Percentiles rank a stretch among this genome's conserved stretches.
Evolutionary conservation across 2,888 invertebrate genomes (phyloP).

Genomic region (Galerucella calmariensis): DNA sequence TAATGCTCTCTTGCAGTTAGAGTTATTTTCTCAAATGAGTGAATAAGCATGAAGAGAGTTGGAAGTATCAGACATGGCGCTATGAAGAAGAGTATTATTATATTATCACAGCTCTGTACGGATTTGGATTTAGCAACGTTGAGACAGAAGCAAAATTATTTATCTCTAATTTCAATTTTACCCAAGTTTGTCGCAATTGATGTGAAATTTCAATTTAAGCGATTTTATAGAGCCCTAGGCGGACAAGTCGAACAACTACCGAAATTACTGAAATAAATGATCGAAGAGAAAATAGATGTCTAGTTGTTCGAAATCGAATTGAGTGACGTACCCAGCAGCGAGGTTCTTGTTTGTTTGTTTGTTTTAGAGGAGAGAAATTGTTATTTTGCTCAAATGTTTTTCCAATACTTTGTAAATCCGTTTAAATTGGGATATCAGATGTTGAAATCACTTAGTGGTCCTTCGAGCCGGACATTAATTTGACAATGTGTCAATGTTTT

Average conservation of each 20-base stretch:
- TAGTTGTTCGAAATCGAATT: not conserved
- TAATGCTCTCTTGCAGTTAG: not conserved
- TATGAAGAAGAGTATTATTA: not conserved
- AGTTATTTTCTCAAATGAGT: slow-evolving; percentile 12
- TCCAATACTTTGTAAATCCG: no score
- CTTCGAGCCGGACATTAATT: no score
- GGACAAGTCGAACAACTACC: slow-evolving; percentile 1
- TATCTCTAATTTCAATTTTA: not conserved
- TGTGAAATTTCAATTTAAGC: not conserved
- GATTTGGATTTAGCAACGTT: not conserved
- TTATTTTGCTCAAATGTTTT: no score
- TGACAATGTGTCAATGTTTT: no score
- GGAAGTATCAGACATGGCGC: not conserved
- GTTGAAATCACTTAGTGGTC: no score
- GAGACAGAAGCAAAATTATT: not conserved
- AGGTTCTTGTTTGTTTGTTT: not conserved
- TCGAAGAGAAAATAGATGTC: not conserved
- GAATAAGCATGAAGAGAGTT: not conserved
- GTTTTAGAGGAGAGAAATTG: no score
- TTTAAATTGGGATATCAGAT: no score
- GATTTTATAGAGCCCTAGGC: not conserved
- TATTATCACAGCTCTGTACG: no score
- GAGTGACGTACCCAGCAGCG: not conserved
- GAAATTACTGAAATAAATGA: slow-evolving; percentile 6
- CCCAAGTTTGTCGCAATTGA: not conserved